Evolutionary conservation across 2,113 vertebrate species (phyloP), one percentile per base, ranked within the genome.

Genomic region (Lophotis ruficrista): DNA sequence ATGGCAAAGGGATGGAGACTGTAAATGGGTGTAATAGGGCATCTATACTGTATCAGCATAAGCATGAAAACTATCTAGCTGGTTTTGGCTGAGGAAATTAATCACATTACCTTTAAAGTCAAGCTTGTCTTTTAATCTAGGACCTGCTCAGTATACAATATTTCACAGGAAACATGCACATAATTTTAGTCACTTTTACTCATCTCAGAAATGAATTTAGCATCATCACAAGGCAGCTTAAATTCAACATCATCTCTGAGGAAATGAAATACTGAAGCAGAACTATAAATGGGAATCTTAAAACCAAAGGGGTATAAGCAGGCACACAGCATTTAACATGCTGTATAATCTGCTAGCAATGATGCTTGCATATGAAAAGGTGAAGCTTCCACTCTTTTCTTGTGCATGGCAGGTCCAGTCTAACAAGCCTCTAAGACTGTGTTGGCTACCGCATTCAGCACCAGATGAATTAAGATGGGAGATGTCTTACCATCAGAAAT

Each of bases 401-500:
- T 62, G 81, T 68, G 38, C 38, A 11, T 90, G 56, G 31, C 72
- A 87, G 86, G 69, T 93, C 78, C 71, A 61, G 65, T 66, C 69
- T 93, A 93, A 87, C 64, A 57, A 90, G 68, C 33, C 65, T 83
- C 53, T 85, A 60, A 62, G 68, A 93, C 60, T 50, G 28, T 35
- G 20, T 28, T 92, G 92, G 86, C 77, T 92, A 84, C 73, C 85
- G 76, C 53, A 62, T 94, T 97, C 91, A 86, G 66, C 87, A 70
- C 37, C 68, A 72, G 65, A 93, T 94, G 77, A 97, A 94, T 96
- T 96, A 96, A 87, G 76, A 94, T 7, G 10, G 66, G 92, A 93
- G 86, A 95, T 93, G 66, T 94, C 96, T 93, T 86, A 24, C 90
- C 95, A 86, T 95, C 83, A 95, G 97, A 97, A 98, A 98, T 97